Evolutionary conservation across 2,888 invertebrate species (phyloP).

Genomic region (Athetis lepigone): DNA sequence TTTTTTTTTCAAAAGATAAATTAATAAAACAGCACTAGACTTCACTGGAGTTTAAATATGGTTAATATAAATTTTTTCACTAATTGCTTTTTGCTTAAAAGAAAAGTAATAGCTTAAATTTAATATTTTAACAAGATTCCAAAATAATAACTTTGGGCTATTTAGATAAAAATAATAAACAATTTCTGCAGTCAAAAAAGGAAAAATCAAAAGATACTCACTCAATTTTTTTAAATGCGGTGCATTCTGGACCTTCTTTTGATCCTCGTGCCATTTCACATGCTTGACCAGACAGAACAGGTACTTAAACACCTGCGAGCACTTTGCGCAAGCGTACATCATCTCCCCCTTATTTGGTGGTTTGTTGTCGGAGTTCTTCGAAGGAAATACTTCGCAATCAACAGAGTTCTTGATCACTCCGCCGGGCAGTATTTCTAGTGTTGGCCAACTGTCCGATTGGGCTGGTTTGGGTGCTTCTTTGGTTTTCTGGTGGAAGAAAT

Average conservation of each 20-base stretch:
- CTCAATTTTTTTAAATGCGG: conserved; percentile 64
- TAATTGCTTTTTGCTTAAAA: no score
- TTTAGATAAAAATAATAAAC: background rate
- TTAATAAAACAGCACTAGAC: no score
- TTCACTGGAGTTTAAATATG: no score
- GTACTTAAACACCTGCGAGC: conserved; percentile 80
- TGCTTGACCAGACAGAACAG: conserved; percentile 82
- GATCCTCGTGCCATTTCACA: conserved; percentile 81
- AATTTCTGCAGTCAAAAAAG: no score
- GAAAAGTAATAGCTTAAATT: no score
- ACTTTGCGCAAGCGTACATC: conserved; percentile 86
- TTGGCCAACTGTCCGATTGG: conserved; percentile 81
- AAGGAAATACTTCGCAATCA: conserved; percentile 62
- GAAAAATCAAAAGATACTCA: conserved; percentile 52
- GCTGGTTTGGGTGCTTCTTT: conserved; percentile 54
- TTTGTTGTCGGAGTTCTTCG: conserved; percentile 32
- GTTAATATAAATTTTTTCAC: no score
- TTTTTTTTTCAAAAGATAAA: no score
- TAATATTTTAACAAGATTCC: no score
- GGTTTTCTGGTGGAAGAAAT: conserved; percentile 28
- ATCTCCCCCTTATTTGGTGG: conserved; percentile 65
- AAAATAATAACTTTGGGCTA: no score
- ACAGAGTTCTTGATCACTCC: conserved; percentile 83
- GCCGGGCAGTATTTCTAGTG: conserved; percentile 84
- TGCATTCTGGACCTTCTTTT: conserved; percentile 64